Conservation (phyloP, 2,888 invertebrate species). For the Ramazzottius varieornatus region DNA sequence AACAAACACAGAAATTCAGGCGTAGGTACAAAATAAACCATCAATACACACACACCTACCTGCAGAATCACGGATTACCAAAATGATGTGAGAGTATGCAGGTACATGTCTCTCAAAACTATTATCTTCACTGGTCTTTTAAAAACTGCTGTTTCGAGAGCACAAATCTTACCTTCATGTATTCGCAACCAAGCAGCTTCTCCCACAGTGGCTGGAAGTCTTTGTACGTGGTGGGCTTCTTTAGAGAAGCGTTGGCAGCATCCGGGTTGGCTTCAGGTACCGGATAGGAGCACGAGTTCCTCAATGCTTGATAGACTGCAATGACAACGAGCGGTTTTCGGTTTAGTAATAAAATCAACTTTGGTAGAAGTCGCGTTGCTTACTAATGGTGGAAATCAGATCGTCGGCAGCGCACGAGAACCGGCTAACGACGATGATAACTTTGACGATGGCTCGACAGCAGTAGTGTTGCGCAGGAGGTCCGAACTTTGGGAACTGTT, state of each 20-base stretch:
- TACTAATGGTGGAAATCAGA: not conserved
- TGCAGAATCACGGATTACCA: too few relatives aligned
- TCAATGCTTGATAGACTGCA: not conserved
- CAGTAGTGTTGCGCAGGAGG: not conserved
- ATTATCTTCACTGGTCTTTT: too few relatives aligned
- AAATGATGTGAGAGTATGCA: too few relatives aligned
- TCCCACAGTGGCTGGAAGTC: not conserved
- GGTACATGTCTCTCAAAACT: too few relatives aligned
- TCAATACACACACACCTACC: too few relatives aligned
- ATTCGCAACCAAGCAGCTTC: not conserved
- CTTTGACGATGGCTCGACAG: not conserved
- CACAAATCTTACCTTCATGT: constrained; percentile 1
- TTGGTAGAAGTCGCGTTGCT: not conserved
- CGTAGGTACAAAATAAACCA: too few relatives aligned
- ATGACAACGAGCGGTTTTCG: not conserved
- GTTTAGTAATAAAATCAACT: not conserved
- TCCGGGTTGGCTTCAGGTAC: not conserved
- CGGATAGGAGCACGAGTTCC: not conserved
- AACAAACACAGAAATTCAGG: not conserved
- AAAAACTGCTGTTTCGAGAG: too few relatives aligned
- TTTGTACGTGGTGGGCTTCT: not conserved
- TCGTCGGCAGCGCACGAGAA: not conserved
- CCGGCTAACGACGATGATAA: not conserved
- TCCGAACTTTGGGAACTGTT: not conserved
- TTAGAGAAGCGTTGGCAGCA: not conserved